Evolutionary conservation across 2,888 invertebrate genomes (phyloP), one percentile per base, ranked within the genome.

Genomic region (Pemphredon lugubris): DNA sequence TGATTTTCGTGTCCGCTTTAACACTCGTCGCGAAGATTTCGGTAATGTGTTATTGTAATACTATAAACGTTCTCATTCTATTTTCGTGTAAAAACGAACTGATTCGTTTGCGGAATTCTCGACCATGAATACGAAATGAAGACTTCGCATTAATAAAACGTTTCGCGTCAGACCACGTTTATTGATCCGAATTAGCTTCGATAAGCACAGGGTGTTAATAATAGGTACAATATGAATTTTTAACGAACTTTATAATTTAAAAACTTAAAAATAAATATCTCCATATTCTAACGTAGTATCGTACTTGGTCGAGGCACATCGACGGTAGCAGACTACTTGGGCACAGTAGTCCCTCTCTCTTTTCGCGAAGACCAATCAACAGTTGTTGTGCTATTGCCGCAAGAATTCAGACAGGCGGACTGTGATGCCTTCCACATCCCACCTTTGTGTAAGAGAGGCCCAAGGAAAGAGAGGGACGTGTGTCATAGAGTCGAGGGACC

Each of bases 231-330:
- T 67, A 37, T 57, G 59, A 73, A 63, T 73, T 82, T 83, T 77
- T 66, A 82, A 85, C 84, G 83, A 82, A 84, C 83, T 81, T 83
- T 84, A 85, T 84, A 77, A 83, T 86, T 86, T 78, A 83, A 86
- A 88, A 85, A 85, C 84, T 84, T 79, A 83, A 87, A 84, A 86
- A 87, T 87, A 87, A 87, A 87, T 84, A 86, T 87, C 81, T 86
- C 70, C 83, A 86, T 82, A 81, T 69, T 79, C 74, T 86, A 86
- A 87, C 87, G 79, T 84, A n/a, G 85, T 79, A 83, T 85, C 14
- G 16, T 42, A 42, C 7, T 6, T 30, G 30, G n/a, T n/a, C n/a
- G n/a, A n/a, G n/a, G n/a, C n/a, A n/a, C n/a, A n/a, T n/a, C n/a
- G n/a, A n/a, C n/a, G n/a, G n/a, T n/a, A n/a, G n/a, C n/a, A n/a